Percentiles rank a stretch among this genome's conserved stretches.
Conservation (phyloP, 2,797 vertebrate genomes). For the Galaxias olidus region DNA sequence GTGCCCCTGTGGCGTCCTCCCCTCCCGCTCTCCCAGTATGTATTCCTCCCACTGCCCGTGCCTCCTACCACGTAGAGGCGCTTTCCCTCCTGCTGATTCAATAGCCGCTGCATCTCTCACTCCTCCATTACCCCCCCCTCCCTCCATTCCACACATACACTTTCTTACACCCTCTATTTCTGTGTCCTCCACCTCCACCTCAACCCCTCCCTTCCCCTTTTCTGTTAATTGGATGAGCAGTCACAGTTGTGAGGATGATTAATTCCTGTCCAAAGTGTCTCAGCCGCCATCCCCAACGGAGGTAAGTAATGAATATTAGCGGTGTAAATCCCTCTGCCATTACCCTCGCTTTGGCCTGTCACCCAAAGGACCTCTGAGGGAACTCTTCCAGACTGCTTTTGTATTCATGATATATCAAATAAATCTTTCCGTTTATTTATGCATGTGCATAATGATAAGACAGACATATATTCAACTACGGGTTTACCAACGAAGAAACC, state of each 20-base stretch:
- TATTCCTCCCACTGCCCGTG: background rate
- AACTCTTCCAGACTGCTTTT: slow-evolving; percentile 4
- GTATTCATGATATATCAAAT: background rate
- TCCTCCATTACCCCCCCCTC: background rate
- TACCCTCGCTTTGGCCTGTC: background rate
- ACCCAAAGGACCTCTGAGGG: background rate
- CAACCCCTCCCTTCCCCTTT: background rate
- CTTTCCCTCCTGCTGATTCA: slow-evolving; percentile 3
- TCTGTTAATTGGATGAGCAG: slow-evolving; percentile 63
- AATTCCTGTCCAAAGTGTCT: slow-evolving; percentile 39
- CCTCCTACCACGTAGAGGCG: background rate
- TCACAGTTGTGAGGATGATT: slow-evolving; percentile 55
- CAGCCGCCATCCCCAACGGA: slow-evolving; percentile 24
- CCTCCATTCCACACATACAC: background rate
- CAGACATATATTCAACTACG: too few species aligned
- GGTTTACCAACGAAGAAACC: too few species aligned
- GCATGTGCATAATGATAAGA: too few species aligned
- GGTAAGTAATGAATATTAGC: slow-evolving; percentile 23
- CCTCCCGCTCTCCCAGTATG: slow-evolving; percentile 17
- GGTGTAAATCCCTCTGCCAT: slow-evolving; percentile 14
- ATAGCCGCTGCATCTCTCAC: background rate
- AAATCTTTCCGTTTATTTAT: too few species aligned
- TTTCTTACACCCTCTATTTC: background rate
- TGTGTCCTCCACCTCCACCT: background rate
- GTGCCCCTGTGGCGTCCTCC: slow-evolving; percentile 6